Evolutionary conservation across 2,888 invertebrate species (phyloP).

Genomic region (Diadromus collaris): DNA sequence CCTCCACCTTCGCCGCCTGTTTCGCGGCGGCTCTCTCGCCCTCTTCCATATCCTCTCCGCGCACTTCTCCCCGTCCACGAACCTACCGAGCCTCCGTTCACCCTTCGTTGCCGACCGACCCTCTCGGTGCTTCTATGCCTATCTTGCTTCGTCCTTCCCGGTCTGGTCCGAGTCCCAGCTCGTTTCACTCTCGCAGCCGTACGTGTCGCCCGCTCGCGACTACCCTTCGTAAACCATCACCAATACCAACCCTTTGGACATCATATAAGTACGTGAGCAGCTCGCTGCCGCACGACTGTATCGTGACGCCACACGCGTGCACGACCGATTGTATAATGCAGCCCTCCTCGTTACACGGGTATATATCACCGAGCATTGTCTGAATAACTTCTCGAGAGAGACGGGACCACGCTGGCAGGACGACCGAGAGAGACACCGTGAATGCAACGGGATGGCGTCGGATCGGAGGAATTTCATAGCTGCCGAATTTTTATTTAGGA

Average conservation of each 20-base stretch:
- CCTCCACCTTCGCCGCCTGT: constrained; percentile 57
- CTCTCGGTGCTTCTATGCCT: constrained; percentile 43
- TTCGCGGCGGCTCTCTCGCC: constrained; percentile 36
- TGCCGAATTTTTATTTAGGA: constrained; percentile 23
- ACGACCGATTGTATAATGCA: constrained; percentile 60
- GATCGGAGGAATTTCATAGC: constrained; percentile 37
- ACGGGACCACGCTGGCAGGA: constrained; percentile 53
- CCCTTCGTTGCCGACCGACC: constrained; percentile 40
- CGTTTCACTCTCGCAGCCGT: constrained; percentile 41
- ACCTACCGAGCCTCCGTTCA: constrained; percentile 39
- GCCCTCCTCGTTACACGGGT: constrained; percentile 61
- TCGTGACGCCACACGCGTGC: constrained; percentile 45
- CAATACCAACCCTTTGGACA: constrained; percentile 39
- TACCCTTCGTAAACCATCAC: constrained; percentile 58
- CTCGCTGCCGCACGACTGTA: constrained; percentile 32
- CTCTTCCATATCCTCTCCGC: constrained; percentile 46
- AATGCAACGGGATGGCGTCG: constrained; percentile 31
- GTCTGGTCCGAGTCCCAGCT: constrained; percentile 40
- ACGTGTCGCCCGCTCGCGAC: constrained; percentile 57
- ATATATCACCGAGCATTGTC: constrained; percentile 61
- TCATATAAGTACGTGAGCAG: constrained; percentile 55
- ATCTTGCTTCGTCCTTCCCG: constrained; percentile 43
- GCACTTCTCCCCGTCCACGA: constrained; percentile 1
- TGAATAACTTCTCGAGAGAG: constrained; percentile 58
- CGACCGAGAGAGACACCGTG: constrained; percentile 28